Conservation (phyloP, 1,140 invertebrate species). For the Drosophila varians region DNA sequence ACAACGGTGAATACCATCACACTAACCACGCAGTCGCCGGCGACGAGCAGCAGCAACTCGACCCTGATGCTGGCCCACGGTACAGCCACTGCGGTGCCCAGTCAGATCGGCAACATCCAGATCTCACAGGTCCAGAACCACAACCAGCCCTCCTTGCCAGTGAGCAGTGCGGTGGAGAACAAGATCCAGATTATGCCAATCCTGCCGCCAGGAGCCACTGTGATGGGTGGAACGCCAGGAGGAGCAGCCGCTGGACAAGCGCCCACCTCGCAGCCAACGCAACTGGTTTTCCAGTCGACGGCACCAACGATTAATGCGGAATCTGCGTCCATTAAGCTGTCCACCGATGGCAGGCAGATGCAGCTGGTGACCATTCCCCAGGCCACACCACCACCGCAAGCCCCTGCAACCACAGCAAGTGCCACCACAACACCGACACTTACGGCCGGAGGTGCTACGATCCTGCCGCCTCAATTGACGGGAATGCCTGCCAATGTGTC, state of each 20-base stretch:
- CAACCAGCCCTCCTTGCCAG: conserved; percentile 47
- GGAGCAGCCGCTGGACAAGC: conserved; percentile 20
- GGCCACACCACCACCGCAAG: conserved; percentile 14
- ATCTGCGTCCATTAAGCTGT: conserved; percentile 55
- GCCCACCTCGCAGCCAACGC: conserved; percentile 30
- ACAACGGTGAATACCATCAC: conserved; percentile 51
- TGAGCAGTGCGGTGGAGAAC: conserved; percentile 74
- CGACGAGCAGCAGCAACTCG: conserved; percentile 23
- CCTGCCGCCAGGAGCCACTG: conserved; percentile 59
- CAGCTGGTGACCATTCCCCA: conserved; percentile 73
- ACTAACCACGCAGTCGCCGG: conserved; percentile 31
- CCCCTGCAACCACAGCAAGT: conserved; percentile 5
- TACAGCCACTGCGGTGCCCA: conserved; percentile 72
- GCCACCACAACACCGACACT: conserved; percentile 15
- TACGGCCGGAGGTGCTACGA: conserved; percentile 56
- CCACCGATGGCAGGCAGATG: conserved; percentile 72
- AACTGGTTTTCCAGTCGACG: conserved; percentile 53
- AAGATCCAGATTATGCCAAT: conserved; percentile 84
- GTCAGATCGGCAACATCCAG: conserved; percentile 83
- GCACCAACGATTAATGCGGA: conserved; percentile 28
- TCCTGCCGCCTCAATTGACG: conserved; percentile 68
- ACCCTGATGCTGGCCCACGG: conserved; percentile 55
- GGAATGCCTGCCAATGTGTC: conserved; percentile 75
- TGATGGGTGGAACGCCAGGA: conserved; percentile 57
- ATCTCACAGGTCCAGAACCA: conserved; percentile 76